Evolutionary conservation across 2,113 vertebrate genomes (phyloP).

Genomic region (Sinocyclocheilus maitianheensis): DNA sequence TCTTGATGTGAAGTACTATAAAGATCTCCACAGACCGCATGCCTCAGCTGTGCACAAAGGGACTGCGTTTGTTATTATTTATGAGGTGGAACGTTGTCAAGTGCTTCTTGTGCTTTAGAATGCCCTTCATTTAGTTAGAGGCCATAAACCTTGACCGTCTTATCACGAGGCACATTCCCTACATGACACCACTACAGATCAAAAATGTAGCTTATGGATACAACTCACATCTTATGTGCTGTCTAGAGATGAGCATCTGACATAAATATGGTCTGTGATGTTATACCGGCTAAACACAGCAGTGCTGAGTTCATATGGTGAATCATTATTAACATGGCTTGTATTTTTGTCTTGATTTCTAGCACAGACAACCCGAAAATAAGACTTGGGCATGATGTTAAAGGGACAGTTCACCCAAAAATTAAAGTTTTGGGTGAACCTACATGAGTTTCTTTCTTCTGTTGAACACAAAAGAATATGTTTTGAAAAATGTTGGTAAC

Average conservation of each 20-base stretch:
- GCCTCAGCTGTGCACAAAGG: background rate
- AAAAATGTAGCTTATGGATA: conserved; percentile 18
- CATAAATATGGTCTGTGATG: background rate
- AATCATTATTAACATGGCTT: too few relatives aligned
- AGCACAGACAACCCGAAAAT: too few relatives aligned
- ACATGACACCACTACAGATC: background rate
- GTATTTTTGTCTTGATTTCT: too few relatives aligned
- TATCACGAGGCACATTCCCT: background rate
- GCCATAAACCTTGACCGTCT: conserved; percentile 20
- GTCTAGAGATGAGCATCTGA: background rate
- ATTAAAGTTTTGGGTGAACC: too few relatives aligned
- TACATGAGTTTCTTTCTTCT: too few relatives aligned
- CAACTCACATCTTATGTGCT: conserved; percentile 19
- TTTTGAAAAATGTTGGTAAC: too few relatives aligned
- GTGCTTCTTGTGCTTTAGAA: conserved; percentile 4
- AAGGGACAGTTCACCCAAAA: too few relatives aligned
- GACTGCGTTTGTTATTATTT: conserved; percentile 26
- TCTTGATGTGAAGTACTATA: background rate
- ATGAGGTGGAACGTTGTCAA: conserved; percentile 28
- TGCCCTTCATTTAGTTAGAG: conserved; percentile 41
- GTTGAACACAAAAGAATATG: too few relatives aligned
- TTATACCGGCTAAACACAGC: too few relatives aligned
- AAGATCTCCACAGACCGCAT: background rate
- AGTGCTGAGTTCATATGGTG: too few relatives aligned
- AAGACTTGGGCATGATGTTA: too few relatives aligned